These are phyloP conservation scores for Pterocles burchelli DNA, from an alignment of 2,113 vertebrate genomes.

Conservation along the genomic window DNA sequence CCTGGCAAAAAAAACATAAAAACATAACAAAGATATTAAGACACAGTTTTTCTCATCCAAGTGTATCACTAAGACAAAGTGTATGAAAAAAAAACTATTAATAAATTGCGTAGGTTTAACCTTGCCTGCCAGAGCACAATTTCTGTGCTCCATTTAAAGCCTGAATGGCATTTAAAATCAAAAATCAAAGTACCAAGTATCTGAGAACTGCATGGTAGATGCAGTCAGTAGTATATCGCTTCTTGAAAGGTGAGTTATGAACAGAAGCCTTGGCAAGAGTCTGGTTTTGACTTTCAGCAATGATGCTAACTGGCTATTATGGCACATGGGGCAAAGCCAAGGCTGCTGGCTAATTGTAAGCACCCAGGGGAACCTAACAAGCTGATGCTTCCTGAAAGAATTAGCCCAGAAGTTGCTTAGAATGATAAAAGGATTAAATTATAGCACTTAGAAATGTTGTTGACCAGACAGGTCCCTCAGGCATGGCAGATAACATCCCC, in stretches of 20 bases:
- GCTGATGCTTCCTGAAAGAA: neutral
- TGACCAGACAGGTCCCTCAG: neutral
- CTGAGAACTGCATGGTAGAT: neutral
- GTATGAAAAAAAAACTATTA: neutral
- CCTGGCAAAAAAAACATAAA: neutral
- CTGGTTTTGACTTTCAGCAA: neutral
- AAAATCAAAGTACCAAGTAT: neutral
- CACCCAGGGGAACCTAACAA: neutral
- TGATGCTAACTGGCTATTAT: neutral
- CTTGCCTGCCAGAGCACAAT: neutral
- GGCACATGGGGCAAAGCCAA: neutral
- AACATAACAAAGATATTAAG: neutral
- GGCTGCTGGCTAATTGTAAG: neutral
- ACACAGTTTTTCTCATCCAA: neutral
- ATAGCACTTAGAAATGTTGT: neutral
- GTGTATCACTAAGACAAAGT: neutral
- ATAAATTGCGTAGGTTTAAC: neutral
- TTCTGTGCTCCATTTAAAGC: neutral
- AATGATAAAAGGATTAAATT: neutral
- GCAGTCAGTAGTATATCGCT: neutral
- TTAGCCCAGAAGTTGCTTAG: neutral
- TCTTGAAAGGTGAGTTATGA: neutral
- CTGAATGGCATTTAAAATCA: neutral
- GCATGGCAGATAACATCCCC: neutral
- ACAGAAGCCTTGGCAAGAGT: neutral